phyloP scores from a whole-genome alignment of 1,140 invertebrate genomes.

The Bombus soroeensis region DNA sequence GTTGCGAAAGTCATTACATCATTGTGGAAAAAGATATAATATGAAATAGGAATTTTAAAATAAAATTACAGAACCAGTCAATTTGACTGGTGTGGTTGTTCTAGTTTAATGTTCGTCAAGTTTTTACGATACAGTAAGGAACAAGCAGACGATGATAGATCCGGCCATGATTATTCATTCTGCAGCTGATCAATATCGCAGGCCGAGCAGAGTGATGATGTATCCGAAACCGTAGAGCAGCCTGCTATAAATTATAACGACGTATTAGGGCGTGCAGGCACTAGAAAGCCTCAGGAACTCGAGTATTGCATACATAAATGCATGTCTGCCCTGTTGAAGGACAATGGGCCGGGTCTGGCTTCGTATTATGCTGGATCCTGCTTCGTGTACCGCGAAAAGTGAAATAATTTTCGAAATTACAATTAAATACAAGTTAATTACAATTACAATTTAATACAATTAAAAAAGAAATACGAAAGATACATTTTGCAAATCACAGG shows the following conservation, averaged over 20 bases:
- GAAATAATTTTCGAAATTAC: constrained; percentile 3
- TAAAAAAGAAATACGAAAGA: too few relatives aligned
- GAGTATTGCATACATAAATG: constrained; percentile 48
- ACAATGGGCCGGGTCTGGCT: not conserved
- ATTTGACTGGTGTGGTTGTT: too few relatives aligned
- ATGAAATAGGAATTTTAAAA: too few relatives aligned
- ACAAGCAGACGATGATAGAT: not conserved
- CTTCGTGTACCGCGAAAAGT: not conserved
- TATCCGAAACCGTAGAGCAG: constrained; percentile 21
- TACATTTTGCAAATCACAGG: too few relatives aligned
- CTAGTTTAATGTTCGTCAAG: not conserved
- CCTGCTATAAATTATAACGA: constrained; percentile 38
- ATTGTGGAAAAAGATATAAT: too few relatives aligned
- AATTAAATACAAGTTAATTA: too few relatives aligned
- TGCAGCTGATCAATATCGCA: constrained; percentile 17
- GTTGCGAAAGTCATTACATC: too few relatives aligned
- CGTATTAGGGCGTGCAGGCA: constrained; percentile 19
- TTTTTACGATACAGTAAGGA: not conserved
- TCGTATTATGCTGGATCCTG: constrained; percentile 2
- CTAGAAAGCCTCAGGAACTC: not conserved
- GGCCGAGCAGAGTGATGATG: not conserved
- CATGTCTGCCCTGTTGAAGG: constrained; percentile 19
- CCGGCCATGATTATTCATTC: not conserved
- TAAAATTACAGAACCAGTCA: too few relatives aligned
- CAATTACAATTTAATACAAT: too few relatives aligned